Evolutionary conservation across 2,797 vertebrate genomes (phyloP), one percentile per base, ranked within the genome.

Genomic region (Ispidina picta): DNA sequence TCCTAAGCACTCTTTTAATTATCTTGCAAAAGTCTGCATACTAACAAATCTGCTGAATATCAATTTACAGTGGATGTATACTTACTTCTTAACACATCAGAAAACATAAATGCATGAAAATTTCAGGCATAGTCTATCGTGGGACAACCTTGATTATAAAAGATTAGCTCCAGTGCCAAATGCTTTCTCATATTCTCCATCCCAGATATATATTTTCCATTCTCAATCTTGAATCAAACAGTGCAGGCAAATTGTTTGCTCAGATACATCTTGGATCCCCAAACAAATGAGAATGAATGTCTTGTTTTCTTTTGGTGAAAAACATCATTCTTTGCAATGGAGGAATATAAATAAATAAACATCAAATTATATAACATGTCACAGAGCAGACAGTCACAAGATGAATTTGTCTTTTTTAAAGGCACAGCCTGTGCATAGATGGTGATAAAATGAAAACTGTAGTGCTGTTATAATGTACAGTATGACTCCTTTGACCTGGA

Each of bases 341-440:
- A 90, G 39, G 14, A 33, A 92, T 96, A 96, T 89, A 97, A 97
- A 97, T 93, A 90, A 48, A 81, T 86, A 83, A 81, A 71, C 68
- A 95, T 95, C 82, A 95, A 96, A 95, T 89, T 58, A 92, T 41
- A 73, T 76, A 85, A 68, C 55, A 26, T 65, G 12, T 52, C 93
- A 86, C 83, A 94, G 49, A 94, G 69, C 33, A 89, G 90, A 92
- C 20, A 95, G 72, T 74, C 73, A 37, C 35, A 86, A 96, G 80
- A 96, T 25, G 22, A 86, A 95, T 94, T 91, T 89, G 48, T 94
- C 76, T 89, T 85, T 94, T n/a, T 85, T 71, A 93, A 92, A 96
- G 78, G 80, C 49, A 92, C 52, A 87, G 62, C 51, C 49, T 84
- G 51, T 88, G 68, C 54, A 76, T 48, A 94, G 89, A 83, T 76